Evolutionary conservation across 2,888 invertebrate species (phyloP), one percentile per base, ranked within the genome.

Genomic region (Icerya purchasi): DNA sequence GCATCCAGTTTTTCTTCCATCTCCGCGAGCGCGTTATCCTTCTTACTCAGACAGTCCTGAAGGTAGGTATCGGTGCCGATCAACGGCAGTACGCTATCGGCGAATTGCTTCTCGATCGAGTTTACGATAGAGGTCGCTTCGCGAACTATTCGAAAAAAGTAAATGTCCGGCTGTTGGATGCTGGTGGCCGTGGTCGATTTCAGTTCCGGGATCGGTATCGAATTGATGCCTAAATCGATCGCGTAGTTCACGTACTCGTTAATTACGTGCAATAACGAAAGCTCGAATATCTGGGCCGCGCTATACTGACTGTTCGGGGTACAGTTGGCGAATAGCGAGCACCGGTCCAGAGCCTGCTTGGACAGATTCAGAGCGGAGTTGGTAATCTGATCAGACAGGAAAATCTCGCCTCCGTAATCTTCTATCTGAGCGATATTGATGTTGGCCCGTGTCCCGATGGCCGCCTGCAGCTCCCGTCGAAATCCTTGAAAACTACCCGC

Each of bases 241-340:
- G 96, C 97, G 72, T 98, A 98, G 71, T 94, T 93, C 0, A 97
- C 86, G 70, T 96, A 96, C 66, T 98, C 94, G 1, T 81, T 79
- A 67, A 92, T 79, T 20, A 98, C 72, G 68, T 86, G 84, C 64
- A 89, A 86, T 23, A 92, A 74, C 57, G 94, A 70, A 53, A 87
- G 82, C 64, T 94, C 93, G 61, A 92, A 78, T 19, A 97, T 78
- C 63, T 84, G 82, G 0, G 82, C 74, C 0, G 89, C 83, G 67
- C 92, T 91, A 0, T 91, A 77, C 36, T 86, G 70, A 65, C 94
- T 92, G 57, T 81, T 78, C 1, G n/a, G n/a, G n/a, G n/a, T n/a
- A n/a, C n/a, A n/a, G n/a, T n/a, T n/a, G n/a, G n/a, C n/a, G n/a
- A n/a, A n/a, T n/a, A n/a, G n/a, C n/a, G n/a, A n/a, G 14, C 36